These are phyloP conservation scores for Cyclargus thomasi DNA, from an alignment of 1,140 invertebrate species.

Conservation along the genomic window DNA sequence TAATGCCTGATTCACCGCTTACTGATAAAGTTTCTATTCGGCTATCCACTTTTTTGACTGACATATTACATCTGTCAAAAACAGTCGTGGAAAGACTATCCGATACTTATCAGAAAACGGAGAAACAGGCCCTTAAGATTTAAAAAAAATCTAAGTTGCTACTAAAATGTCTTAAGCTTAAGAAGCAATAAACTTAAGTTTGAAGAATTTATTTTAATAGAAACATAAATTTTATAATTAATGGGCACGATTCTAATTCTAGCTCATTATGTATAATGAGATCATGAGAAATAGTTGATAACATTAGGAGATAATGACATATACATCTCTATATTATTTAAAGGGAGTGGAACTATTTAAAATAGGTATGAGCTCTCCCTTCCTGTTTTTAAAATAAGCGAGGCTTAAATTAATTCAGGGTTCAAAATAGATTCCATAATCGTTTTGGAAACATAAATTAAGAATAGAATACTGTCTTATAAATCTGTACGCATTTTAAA, in stretches of 20 bases:
- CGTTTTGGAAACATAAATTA: slow-evolving; percentile 57
- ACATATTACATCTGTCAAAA: too few species aligned
- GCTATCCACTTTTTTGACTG: too few species aligned
- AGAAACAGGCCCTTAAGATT: too few species aligned
- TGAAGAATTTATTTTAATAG: background rate
- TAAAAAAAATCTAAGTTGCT: too few species aligned
- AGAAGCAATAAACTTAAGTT: background rate
- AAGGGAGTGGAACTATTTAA: slow-evolving; percentile 39
- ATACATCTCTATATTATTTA: slow-evolving; percentile 23
- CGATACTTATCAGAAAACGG: too few species aligned
- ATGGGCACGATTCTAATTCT: background rate
- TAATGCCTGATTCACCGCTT: too few species aligned
- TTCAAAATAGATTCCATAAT: slow-evolving; percentile 58
- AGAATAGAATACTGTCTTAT: slow-evolving; percentile 51
- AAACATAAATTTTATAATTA: slow-evolving; percentile 13
- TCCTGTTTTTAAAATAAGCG: slow-evolving; percentile 64
- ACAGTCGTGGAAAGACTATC: too few species aligned
- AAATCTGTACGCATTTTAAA: slow-evolving; percentile 8
- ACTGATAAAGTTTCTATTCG: too few species aligned
- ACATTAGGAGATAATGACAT: slow-evolving; percentile 22
- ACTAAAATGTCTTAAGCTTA: too few species aligned
- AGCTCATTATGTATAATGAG: background rate
- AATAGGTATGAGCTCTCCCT: slow-evolving; percentile 59
- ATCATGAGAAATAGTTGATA: slow-evolving; percentile 11
- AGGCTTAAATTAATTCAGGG: slow-evolving; percentile 53